Evolutionary conservation across 2,888 invertebrate genomes (phyloP).

Genomic region (Cabera pusaria): DNA sequence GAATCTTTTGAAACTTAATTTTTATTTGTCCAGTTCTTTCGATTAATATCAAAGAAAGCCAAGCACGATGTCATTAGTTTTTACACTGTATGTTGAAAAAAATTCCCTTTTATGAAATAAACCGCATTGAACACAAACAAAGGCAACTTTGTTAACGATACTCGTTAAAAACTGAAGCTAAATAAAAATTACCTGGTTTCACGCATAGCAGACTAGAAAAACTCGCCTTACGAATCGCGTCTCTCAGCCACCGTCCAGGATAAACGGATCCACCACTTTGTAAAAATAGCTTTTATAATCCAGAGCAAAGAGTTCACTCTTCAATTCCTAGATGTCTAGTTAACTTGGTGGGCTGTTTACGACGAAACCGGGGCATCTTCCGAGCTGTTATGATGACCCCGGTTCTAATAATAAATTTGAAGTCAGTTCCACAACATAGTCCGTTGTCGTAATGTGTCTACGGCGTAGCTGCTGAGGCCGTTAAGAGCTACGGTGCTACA

Average conservation of each 20-base stretch:
- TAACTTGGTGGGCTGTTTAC: slow-evolving; percentile 38
- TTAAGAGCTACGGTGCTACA: slow-evolving; percentile 20
- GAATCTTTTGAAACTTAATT: slow-evolving; percentile 4
- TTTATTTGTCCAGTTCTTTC: slow-evolving; percentile 10
- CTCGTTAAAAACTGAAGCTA: slow-evolving; percentile 30
- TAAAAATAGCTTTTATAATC: slow-evolving; percentile 25
- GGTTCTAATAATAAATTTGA: slow-evolving; percentile 59
- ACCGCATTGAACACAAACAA: slow-evolving; percentile 4
- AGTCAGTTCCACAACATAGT: slow-evolving; percentile 44
- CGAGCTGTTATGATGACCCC: slow-evolving; percentile 55
- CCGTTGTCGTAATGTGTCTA: slow-evolving; percentile 40
- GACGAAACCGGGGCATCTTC: slow-evolving; percentile 58
- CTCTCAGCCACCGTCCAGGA: slow-evolving; percentile 27
- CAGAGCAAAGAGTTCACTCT: slow-evolving; percentile 10
- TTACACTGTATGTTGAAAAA: neutral
- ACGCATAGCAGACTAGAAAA: slow-evolving; percentile 43
- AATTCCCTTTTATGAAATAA: neutral
- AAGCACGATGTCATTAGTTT: slow-evolving; percentile 1
- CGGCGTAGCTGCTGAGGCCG: slow-evolving; percentile 40
- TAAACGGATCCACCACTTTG: slow-evolving; percentile 27
- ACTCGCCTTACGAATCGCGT: slow-evolving; percentile 23
- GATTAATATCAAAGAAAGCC: neutral
- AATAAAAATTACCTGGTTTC: slow-evolving; percentile 37
- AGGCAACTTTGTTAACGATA: slow-evolving; percentile 21
- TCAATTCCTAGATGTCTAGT: slow-evolving; percentile 26